Percentiles rank a stretch among this genome's conserved stretches.
phyloP scores from a whole-genome alignment of 2,113 vertebrate species.

The Stomatorhinus ivindoensis region DNA sequence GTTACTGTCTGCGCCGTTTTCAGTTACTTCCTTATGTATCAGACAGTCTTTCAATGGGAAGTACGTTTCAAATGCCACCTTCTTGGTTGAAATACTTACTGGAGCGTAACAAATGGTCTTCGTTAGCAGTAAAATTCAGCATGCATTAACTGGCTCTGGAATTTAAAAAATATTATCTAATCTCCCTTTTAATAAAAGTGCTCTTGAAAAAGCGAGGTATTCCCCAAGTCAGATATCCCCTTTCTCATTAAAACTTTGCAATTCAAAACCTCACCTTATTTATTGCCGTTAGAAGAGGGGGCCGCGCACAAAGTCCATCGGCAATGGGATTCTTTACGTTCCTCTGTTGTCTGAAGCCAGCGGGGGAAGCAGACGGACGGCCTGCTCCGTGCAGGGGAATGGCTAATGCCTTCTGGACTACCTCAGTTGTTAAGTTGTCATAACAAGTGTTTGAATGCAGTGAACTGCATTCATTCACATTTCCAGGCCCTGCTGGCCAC shows the following conservation, averaged over 20 bases:
- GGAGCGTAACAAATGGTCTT: background rate
- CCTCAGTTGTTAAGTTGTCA: conserved; percentile 31
- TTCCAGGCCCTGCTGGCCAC: conserved; percentile 14
- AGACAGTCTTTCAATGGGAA: background rate
- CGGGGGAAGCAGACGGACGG: background rate
- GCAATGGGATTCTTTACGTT: background rate
- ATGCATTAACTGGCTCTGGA: background rate
- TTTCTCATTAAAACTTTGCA: conserved; percentile 27
- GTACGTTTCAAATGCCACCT: background rate
- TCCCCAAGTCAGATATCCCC: conserved; percentile 10
- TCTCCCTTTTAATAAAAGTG: background rate
- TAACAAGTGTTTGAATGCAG: conserved; percentile 17
- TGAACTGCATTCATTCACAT: conserved; percentile 14
- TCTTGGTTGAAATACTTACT: background rate
- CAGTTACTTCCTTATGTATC: background rate
- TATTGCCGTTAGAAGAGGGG: background rate
- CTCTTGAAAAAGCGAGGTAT: background rate
- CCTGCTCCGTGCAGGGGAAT: background rate
- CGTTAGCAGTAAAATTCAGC: background rate
- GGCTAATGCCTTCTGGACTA: conserved; percentile 20
- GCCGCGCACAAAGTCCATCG: background rate
- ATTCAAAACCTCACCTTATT: background rate
- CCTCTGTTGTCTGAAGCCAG: background rate
- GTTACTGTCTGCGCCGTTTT: background rate
- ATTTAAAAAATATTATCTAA: background rate